A percentile compares a stretch with the other conserved stretches of the same genome.
phyloP scores from a whole-genome alignment of 2,888 invertebrate species.

The Trissolcus japonicus region DNA sequence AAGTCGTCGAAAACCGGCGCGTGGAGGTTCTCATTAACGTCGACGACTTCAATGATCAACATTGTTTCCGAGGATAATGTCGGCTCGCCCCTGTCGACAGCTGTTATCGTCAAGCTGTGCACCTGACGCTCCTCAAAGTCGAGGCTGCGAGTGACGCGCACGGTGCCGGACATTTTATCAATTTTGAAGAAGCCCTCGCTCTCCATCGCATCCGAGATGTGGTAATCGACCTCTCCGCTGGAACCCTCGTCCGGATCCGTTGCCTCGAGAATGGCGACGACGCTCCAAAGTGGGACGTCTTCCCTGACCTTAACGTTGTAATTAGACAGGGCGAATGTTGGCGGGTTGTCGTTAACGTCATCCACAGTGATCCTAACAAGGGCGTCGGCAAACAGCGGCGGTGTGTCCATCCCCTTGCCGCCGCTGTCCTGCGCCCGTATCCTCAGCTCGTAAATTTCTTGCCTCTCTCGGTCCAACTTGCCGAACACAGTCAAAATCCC shows the following conservation, averaged over 20 bases:
- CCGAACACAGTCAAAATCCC: conserved; percentile 88
- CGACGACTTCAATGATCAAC: conserved; percentile 90
- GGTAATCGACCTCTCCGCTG: conserved; percentile 89
- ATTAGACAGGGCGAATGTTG: conserved; percentile 85
- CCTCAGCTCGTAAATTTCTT: conserved; percentile 86
- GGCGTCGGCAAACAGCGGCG: conserved; percentile 86
- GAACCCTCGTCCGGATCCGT: conserved; percentile 91
- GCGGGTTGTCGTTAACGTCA: conserved; percentile 94
- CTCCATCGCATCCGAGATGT: conserved; percentile 83
- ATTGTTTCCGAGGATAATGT: conserved; percentile 87
- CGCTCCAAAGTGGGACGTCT: conserved; percentile 91
- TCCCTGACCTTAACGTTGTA: conserved; percentile 91
- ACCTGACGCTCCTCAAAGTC: conserved; percentile 94
- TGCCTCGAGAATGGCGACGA: conserved; percentile 89
- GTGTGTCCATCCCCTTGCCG: conserved; percentile 78
- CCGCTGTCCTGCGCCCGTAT: conserved; percentile 87
- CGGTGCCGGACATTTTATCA: conserved; percentile 89
- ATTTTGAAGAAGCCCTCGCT: conserved; percentile 87
- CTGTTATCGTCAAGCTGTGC: conserved; percentile 90
- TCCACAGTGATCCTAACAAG: conserved; percentile 88
- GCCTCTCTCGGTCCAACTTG: conserved; percentile 89
- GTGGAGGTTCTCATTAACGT: conserved; percentile 95
- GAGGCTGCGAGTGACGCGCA: conserved; percentile 85
- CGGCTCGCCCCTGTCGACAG: conserved; percentile 90
- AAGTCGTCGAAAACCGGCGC: conserved; percentile 90